Conservation (phyloP, 1,140 invertebrate species). For the Brachionus koreanus region DNA sequence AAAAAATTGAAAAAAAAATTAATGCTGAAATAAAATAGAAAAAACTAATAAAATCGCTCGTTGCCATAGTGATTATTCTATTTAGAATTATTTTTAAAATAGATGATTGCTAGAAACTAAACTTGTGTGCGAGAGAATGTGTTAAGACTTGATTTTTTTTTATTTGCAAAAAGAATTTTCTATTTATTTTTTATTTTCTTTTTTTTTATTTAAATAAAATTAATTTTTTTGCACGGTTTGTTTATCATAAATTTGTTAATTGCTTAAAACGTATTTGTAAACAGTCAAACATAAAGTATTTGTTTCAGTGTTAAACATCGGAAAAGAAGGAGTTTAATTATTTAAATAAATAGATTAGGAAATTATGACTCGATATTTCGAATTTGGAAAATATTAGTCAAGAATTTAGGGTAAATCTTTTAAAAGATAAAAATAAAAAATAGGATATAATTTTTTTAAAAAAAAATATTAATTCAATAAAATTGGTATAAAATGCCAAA, state of each 20-base stretch:
- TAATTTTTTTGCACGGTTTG: not conserved
- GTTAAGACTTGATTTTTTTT: not conserved
- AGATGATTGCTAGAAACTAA: not conserved
- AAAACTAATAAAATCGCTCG: not conserved
- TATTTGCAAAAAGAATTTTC: not conserved
- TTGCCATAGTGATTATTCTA: conserved; percentile 14
- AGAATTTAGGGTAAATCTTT: too few relatives aligned
- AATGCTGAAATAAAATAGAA: not conserved
- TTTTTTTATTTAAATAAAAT: not conserved
- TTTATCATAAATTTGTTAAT: not conserved
- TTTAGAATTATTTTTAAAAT: not conserved
- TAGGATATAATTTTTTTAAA: not conserved
- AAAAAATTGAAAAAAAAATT: conserved; percentile 1
- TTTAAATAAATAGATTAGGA: too few relatives aligned
- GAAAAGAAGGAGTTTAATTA: too few relatives aligned
- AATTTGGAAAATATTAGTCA: too few relatives aligned
- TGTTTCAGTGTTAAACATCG: not conserved
- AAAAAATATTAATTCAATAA: not conserved
- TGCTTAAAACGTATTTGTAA: not conserved
- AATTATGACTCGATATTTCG: too few relatives aligned
- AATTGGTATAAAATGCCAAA: not conserved
- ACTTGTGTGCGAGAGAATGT: not conserved
- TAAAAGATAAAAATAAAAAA: too few relatives aligned
- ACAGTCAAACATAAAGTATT: not conserved
- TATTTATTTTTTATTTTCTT: not conserved